phyloP scores from a whole-genome alignment of 2,113 vertebrate species.

The Onychorhynchus coronatus region DNA sequence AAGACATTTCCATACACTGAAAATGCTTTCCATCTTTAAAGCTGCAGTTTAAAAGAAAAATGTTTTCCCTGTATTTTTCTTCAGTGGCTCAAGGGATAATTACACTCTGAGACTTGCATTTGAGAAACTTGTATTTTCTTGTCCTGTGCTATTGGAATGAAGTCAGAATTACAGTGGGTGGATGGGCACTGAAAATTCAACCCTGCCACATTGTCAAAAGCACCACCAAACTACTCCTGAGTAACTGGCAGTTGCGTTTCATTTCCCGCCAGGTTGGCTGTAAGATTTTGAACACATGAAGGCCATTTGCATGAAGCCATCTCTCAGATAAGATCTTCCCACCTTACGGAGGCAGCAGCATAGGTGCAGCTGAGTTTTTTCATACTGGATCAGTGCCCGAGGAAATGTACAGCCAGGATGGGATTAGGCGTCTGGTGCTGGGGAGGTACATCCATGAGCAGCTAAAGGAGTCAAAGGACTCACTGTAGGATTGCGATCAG shows the following conservation, averaged over 20 bases:
- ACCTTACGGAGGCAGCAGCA: neutral
- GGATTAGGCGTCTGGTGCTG: neutral
- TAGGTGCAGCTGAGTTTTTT: neutral
- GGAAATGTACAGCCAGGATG: rapidly evolving
- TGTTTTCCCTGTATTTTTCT: neutral
- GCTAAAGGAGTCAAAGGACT: neutral
- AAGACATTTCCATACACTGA: slow-evolving; percentile 40
- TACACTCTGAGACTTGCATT: neutral
- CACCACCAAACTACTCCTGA: neutral
- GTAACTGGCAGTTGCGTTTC: neutral
- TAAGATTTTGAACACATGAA: neutral
- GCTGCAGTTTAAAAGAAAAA: slow-evolving; percentile 5
- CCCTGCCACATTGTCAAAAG: neutral
- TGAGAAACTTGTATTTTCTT: neutral
- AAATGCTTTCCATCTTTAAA: slow-evolving; percentile 24
- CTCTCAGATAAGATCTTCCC: neutral
- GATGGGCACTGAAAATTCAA: neutral
- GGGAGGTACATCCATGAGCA: neutral
- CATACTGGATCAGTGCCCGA: neutral
- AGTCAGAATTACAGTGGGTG: neutral
- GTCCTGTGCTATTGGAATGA: neutral
- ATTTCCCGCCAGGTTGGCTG: neutral
- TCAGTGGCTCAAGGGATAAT: neutral
- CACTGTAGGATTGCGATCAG: rapidly evolving
- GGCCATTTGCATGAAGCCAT: neutral